Evolutionary conservation across 2,888 invertebrate species (phyloP), one percentile per base, ranked within the genome.

Genomic region (Bedellia somnulentella): DNA sequence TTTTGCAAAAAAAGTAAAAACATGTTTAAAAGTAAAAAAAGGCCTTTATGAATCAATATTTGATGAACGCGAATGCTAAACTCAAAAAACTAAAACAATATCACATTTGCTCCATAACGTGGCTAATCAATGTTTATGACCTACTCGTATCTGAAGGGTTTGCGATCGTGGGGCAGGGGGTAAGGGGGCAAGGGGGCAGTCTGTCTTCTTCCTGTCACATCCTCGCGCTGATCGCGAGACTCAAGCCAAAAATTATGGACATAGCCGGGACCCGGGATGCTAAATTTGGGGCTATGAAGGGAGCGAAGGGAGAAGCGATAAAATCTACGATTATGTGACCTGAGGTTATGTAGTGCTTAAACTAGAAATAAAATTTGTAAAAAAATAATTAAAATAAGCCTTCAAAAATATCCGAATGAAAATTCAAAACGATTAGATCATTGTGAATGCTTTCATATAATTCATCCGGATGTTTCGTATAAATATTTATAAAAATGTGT

Each of bases 141-240:
- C 29, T 10, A 14, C 29, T 3, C 29, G 22, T 12, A n/a, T 29
- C 22, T 29, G 29, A 29, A 29, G 29, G 29, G 29, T 29, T 13
- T 10, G n/a, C 11, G 27, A 18, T 11, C 10, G 5, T 5, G 15
- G 6, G 22, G 21, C 15, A 26, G 27, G 5, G 27, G 29, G 29
- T 16, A 12, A 29, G 38, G 36, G 15, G 30, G 24, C 2, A 16
- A 24, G 32, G 24, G 27, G 36, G 38, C 40, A 43, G 38, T 45
- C 37, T 40, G 37, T 39, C 38, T 39, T 42, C 36, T 39, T 31
- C 37, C 41, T 40, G 44, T 43, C 46, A 43, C 43, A 42, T 47
- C 44, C 42, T 43, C 39, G 42, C 34, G 41, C 38, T 41, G 38
- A 39, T 39, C 40, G 38, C 38, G 35, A 37, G 35, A 35, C 40